These are phyloP conservation scores for Eupithecia subumbrata DNA, from an alignment of 2,888 invertebrate genomes.

Conservation along the genomic window DNA sequence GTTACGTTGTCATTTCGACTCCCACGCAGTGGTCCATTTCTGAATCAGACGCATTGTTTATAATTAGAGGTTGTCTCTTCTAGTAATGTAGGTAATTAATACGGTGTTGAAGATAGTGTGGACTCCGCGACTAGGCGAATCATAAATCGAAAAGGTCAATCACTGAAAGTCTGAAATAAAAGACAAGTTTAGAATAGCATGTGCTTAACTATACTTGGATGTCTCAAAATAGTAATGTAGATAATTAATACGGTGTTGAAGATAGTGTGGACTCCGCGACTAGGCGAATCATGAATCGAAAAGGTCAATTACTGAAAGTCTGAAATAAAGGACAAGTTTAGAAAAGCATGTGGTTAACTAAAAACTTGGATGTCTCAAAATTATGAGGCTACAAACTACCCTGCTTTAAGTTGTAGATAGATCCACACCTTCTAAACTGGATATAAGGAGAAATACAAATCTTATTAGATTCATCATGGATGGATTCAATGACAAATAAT, in stretches of 20 bases:
- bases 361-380: not conserved
- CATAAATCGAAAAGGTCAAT: not conserved
- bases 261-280: not conserved
- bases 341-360: not conserved
- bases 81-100: constrained; percentile 56
- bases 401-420: too few relatives aligned
- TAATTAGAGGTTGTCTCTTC: constrained; percentile 66
- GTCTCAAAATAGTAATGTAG: constrained; percentile 50
- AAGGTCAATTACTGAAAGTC: not conserved
- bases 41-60: constrained; percentile 71
- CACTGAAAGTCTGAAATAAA: not conserved
- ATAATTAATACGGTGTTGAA: constrained; percentile 43
- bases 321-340: not conserved
- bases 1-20: constrained; percentile 37
- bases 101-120: not conserved
- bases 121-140: not conserved
- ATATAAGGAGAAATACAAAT: too few relatives aligned
- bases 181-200: not conserved
- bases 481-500: too few relatives aligned
- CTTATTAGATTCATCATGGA: too few relatives aligned
- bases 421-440: too few relatives aligned
- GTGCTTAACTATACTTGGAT: not conserved
- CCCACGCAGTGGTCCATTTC: constrained; percentile 64
- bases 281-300: too few relatives aligned
- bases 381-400: not conserved